Evolutionary conservation across 2,797 vertebrate genomes (phyloP), one percentile per base, ranked within the genome.

Genomic region (Monodelphis domestica): DNA sequence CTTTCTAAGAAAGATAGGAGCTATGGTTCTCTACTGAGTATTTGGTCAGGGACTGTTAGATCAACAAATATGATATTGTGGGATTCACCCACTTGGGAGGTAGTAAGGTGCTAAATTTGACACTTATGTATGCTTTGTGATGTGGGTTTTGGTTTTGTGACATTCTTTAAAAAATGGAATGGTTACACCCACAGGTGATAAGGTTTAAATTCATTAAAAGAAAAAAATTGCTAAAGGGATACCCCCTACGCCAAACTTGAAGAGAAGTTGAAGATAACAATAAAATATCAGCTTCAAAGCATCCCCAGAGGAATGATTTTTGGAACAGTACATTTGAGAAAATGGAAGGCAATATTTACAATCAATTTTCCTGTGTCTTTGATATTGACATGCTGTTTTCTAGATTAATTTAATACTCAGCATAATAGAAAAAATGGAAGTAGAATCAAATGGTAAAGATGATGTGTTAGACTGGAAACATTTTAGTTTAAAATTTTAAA

Each of bases 1-100:
- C 98, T 98, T 96, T 96, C 93, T 87, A 50, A 89, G 94, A 94
- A 89, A 96, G 95, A 30, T 87, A 52, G 90, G 88, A 54, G 5
- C 55, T 91, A 87, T 29, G 53, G 56, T 91, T 95, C 87, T 29
- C 38, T 92, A 84, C 11, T 59, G 90, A 92, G 89, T 51, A 55
- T 95, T 88, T 89, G 59, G 90, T 55, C 2, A n/a, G 63, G 9
- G 29, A 14, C 30, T 84, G 33, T 30, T 54, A 88, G 33, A 87
- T 52, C 55, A 91, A 26, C 89, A 89, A 45, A 84, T 56, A 30
- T 87, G 45, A 91, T 33, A 70, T 70, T 91, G 88, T 92, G 89
- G 93, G 91, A 29, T 84, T 87, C 4, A 57, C 29, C n/a, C 51
- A 0, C 70, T 55, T 88, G 55, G 91, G 7, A 38, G 38, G 24